A percentile compares a stretch with the other conserved stretches of the same genome.
phyloP scores from a whole-genome alignment of 2,888 invertebrate genomes.

The Rapana venosa region DNA sequence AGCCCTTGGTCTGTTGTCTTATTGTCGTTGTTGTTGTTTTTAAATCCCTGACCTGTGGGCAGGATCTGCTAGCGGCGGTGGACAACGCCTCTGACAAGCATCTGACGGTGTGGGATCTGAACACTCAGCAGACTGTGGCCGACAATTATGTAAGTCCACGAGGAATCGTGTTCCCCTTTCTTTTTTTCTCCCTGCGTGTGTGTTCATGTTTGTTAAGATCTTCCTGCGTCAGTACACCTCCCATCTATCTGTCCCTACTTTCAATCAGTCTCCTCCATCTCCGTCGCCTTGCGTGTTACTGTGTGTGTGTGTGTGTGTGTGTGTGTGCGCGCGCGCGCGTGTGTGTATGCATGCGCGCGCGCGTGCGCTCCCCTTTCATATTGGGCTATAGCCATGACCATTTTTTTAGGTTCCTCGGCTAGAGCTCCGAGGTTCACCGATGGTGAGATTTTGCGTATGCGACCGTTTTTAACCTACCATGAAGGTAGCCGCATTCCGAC shows the following conservation, averaged over 20 bases:
- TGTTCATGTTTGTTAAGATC: background rate
- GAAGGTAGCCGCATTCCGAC: no score
- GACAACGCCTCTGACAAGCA: slow-evolving; percentile 68
- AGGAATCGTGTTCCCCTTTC: background rate
- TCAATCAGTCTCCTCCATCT: no score
- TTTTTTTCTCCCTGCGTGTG: background rate
- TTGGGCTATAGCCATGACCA: no score
- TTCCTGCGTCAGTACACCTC: no score
- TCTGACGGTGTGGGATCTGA: slow-evolving; percentile 69
- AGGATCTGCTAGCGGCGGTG: slow-evolving; percentile 70
- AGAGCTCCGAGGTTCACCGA: no score
- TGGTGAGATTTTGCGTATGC: no score
- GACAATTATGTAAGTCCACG: slow-evolving; percentile 54
- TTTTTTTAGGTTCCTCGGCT: no score
- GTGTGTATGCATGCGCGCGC: background rate
- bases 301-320: background rate
- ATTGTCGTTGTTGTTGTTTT: no score
- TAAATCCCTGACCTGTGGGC: background rate
- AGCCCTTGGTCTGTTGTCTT: no score
- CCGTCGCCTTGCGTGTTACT: background rate
- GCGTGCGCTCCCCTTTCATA: background rate
- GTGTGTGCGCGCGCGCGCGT: background rate
- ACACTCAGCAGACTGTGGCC: slow-evolving; percentile 57
- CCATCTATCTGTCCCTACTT: no score
- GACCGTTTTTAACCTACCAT: no score